Conservation (phyloP, 23 tunicate genomes). For the Styela clava region DNA sequence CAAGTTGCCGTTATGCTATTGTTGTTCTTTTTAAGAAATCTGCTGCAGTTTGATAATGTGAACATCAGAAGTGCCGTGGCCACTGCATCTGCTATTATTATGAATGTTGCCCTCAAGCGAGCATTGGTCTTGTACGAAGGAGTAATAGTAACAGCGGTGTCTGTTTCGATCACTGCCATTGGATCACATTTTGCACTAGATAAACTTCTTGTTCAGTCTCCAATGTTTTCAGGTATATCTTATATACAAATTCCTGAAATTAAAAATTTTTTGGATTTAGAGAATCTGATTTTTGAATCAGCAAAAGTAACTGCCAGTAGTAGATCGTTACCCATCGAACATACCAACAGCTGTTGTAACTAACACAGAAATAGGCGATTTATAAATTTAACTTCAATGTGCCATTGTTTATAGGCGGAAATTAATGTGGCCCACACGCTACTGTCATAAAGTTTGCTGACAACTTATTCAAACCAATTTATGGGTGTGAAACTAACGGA, state of each 20-base stretch:
- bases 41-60: not conserved
- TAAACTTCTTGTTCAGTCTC: not conserved
- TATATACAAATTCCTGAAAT: not conserved
- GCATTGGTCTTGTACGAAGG: constrained; percentile 1
- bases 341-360: too few species aligned
- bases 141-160: not conserved
- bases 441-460: too few species aligned
- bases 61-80: not conserved
- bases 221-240: not conserved
- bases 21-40: not conserved
- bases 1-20: too few species aligned
- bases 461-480: too few species aligned
- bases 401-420: too few species aligned
- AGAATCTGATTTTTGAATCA: too few species aligned
- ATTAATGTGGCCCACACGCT: too few species aligned
- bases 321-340: too few species aligned
- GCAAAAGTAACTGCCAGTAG: too few species aligned
- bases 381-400: too few species aligned
- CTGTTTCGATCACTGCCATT: not conserved
- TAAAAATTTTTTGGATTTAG: not conserved
- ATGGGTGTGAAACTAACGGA: too few species aligned
- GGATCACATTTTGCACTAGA: not conserved
- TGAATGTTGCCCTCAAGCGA: not conserved
- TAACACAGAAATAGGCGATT: too few species aligned
- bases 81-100: not conserved